Conservation (phyloP, 2,113 vertebrate genomes). For the Orcinus orca region DNA sequence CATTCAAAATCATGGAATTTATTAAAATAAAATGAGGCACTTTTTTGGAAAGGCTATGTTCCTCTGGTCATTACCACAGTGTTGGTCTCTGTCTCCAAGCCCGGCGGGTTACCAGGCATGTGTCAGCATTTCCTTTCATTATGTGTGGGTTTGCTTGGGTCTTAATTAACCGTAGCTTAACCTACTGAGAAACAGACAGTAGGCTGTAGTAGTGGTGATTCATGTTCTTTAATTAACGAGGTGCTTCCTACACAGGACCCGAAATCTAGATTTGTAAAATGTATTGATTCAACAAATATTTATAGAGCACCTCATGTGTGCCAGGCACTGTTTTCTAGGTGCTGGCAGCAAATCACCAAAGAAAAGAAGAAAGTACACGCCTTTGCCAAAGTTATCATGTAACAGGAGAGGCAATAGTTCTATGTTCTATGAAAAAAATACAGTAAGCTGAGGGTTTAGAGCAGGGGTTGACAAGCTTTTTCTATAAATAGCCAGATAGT, state of each 20-base stretch:
- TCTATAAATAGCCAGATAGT: neutral
- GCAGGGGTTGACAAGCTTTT: neutral
- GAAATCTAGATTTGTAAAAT: neutral
- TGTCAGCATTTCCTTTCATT: neutral
- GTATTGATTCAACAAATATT: neutral
- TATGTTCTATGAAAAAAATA: neutral
- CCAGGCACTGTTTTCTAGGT: neutral
- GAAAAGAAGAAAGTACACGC: neutral
- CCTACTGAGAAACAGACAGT: neutral
- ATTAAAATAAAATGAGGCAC: conserved; percentile 32
- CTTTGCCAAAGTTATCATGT: neutral
- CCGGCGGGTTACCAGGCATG: neutral
- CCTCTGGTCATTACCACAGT: neutral
- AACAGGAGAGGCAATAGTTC: neutral
- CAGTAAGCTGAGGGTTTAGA: neutral
- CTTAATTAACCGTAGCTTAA: neutral
- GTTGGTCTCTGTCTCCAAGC: neutral
- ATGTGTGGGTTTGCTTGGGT: neutral
- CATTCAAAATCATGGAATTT: neutral
- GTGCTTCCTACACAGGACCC: neutral
- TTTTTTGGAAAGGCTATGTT: neutral
- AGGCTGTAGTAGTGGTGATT: neutral
- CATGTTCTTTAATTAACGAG: neutral
- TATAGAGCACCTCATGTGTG: neutral
- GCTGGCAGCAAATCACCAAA: neutral